These are phyloP conservation scores for Dicentrarchus labrax DNA, from an alignment of 2,113 vertebrate genomes.

Conservation along the genomic window DNA sequence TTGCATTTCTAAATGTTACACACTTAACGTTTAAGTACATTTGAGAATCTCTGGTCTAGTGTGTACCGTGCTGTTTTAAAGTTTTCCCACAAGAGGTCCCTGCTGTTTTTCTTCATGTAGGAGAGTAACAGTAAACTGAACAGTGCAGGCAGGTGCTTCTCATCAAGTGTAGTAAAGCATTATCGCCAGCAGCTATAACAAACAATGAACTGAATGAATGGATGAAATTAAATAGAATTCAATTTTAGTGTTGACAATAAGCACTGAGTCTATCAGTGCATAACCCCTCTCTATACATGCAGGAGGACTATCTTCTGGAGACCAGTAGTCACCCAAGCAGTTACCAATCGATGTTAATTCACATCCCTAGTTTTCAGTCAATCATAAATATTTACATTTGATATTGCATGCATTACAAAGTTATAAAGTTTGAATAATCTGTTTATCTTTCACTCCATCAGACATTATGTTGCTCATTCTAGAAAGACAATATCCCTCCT, in stretches of 20 bases:
- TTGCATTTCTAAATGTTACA: too few species aligned
- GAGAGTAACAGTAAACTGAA: neutral
- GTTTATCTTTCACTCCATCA: neutral
- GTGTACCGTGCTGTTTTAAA: neutral
- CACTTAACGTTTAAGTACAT: too few species aligned
- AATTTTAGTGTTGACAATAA: too few species aligned
- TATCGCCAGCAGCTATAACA: neutral
- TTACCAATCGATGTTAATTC: too few species aligned
- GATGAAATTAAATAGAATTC: too few species aligned
- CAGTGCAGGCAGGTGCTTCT: neutral
- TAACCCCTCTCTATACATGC: too few species aligned
- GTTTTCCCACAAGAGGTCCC: slow-evolving; percentile 53
- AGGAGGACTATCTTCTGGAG: too few species aligned
- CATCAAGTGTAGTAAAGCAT: neutral
- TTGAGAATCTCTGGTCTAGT: neutral
- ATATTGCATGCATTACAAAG: neutral
- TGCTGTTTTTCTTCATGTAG: slow-evolving; percentile 33
- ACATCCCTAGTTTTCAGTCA: neutral
- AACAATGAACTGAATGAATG: too few species aligned
- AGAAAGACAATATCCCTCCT: neutral
- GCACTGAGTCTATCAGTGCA: too few species aligned
- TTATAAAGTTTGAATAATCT: neutral
- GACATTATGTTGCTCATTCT: neutral
- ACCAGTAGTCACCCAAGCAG: too few species aligned
- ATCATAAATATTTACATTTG: neutral